Conservation (phyloP, 2,888 invertebrate genomes). For the Gymnosoma rotundatum region DNA sequence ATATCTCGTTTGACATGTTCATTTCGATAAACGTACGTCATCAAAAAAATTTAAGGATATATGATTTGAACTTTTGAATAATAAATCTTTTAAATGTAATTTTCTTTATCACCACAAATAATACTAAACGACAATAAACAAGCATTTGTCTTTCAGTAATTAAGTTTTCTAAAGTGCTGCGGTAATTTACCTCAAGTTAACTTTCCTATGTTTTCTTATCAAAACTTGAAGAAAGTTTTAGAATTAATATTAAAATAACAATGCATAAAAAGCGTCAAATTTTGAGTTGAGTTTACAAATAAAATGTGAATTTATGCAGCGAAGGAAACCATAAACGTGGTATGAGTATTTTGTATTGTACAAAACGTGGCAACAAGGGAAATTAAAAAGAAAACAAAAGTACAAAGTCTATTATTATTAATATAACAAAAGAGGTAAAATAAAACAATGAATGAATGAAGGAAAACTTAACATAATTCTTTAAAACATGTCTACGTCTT, state of each 20-base stretch:
- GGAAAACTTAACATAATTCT: constrained; percentile 56
- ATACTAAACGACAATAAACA: too few relatives aligned
- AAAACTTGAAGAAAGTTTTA: constrained; percentile 14
- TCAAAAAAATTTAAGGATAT: too few relatives aligned
- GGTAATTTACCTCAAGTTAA: too few relatives aligned
- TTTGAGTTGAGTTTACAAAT: constrained; percentile 18
- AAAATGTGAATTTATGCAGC: neutral
- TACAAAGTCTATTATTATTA: constrained; percentile 64
- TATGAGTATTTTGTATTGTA: constrained; percentile 39
- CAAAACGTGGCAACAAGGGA: constrained; percentile 42
- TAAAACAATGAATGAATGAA: constrained; percentile 28
- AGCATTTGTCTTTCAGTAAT: too few relatives aligned
- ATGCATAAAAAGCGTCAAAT: neutral
- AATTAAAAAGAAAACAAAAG: constrained; percentile 64
- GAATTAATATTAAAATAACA: constrained; percentile 1
- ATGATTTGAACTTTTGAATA: too few relatives aligned
- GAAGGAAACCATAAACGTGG: constrained; percentile 12
- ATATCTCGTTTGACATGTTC: too few relatives aligned
- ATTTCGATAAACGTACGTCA: too few relatives aligned
- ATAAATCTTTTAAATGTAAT: too few relatives aligned
- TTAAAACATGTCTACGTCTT: constrained; percentile 59
- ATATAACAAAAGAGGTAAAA: constrained; percentile 49
- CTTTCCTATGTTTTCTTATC: neutral
- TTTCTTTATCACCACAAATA: too few relatives aligned
- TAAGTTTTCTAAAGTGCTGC: too few relatives aligned